These are phyloP conservation scores for Palythoa heliodiscus DNA, from an alignment of 92 coral and sea anemone species.

Conservation along the genomic window DNA sequence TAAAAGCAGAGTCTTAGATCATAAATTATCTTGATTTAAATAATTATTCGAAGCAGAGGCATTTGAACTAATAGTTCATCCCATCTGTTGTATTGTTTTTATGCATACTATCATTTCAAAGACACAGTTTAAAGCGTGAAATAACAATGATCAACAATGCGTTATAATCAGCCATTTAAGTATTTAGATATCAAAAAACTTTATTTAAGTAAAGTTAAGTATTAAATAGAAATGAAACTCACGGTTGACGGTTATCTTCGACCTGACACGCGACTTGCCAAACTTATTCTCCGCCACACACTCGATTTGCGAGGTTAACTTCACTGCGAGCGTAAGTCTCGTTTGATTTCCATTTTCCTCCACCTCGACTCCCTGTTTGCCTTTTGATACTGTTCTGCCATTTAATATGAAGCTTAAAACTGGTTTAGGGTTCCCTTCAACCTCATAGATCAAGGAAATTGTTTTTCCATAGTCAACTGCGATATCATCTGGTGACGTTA, in stretches of 20 bases:
- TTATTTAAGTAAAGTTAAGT: background rate
- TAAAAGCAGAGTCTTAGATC: too few relatives aligned
- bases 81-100: too few relatives aligned
- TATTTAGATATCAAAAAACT: background rate
- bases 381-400: background rate
- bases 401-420: constrained; percentile 21
- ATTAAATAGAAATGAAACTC: background rate
- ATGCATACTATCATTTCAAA: too few relatives aligned
- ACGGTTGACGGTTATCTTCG: constrained; percentile 15
- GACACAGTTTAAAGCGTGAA: too few relatives aligned
- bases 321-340: background rate
- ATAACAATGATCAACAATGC: too few relatives aligned
- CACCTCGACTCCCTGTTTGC: background rate
- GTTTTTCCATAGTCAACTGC: constrained; percentile 28
- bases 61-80: too few relatives aligned
- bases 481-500: background rate
- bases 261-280: background rate
- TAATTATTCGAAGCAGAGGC: too few relatives aligned
- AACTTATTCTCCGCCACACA: constrained; percentile 10
- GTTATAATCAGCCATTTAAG: too few relatives aligned
- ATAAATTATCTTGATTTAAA: too few relatives aligned
- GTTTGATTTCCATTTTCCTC: background rate
- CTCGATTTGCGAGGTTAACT: constrained; percentile 24
- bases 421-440: constrained; percentile 19
- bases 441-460: constrained; percentile 3